phyloP scores from a whole-genome alignment of 2,113 vertebrate species.

The Gracilinanus agilis region DNA sequence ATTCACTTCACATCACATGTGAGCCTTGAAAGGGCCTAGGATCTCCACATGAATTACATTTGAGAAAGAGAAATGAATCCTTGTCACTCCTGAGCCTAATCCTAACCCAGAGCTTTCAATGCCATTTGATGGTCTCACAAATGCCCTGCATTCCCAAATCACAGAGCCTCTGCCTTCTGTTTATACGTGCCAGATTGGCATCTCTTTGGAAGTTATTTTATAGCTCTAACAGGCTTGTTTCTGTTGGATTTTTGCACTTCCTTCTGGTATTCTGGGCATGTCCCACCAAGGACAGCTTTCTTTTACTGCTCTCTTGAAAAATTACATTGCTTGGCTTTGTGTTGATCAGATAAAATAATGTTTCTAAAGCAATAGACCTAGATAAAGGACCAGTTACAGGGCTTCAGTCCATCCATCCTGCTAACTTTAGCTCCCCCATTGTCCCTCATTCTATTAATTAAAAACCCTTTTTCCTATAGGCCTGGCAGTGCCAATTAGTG shows the following conservation, averaged over 20 bases:
- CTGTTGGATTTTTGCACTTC: neutral
- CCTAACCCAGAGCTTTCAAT: neutral
- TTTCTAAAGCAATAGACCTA: neutral
- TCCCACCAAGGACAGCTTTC: neutral
- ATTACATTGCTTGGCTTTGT: neutral
- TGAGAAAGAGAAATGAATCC: neutral
- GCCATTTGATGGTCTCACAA: neutral
- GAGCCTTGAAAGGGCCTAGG: neutral
- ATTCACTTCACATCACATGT: neutral
- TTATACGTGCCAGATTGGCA: neutral
- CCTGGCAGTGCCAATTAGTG: neutral
- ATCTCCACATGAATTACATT: neutral
- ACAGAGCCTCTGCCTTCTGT: neutral
- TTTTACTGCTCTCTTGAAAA: neutral
- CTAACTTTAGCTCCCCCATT: neutral
- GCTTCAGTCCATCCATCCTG: neutral
- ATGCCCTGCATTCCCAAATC: neutral
- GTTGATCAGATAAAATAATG: neutral
- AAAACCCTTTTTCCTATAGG: neutral
- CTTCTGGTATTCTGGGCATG: neutral
- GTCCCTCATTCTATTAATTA: neutral
- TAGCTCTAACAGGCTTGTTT: neutral
- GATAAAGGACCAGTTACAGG: neutral
- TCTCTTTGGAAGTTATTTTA: neutral
- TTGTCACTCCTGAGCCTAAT: neutral